phyloP scores from a whole-genome alignment of 2,113 vertebrate genomes.

The Aegotheles bennettii region DNA sequence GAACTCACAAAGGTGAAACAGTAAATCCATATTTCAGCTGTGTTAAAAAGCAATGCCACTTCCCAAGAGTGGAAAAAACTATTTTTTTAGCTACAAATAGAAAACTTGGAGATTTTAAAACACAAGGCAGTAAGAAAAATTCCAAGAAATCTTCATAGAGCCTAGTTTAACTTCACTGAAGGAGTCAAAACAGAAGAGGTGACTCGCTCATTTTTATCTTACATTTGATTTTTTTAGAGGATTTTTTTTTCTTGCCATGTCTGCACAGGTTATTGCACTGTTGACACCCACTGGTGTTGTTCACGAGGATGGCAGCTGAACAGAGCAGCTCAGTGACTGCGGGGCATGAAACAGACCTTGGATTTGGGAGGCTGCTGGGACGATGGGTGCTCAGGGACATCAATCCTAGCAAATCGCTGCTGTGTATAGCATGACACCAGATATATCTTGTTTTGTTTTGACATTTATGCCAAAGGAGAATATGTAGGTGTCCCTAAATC shows the following conservation, averaged over 20 bases:
- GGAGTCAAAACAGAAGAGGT: background rate
- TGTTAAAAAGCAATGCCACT: background rate
- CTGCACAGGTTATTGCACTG: background rate
- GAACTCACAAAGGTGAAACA: background rate
- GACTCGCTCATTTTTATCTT: background rate
- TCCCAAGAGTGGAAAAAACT: background rate
- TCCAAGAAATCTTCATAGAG: background rate
- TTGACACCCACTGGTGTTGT: background rate
- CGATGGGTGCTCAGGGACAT: fast-evolving
- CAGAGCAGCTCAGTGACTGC: background rate
- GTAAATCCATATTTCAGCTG: background rate
- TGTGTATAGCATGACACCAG: background rate
- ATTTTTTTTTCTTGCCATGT: background rate
- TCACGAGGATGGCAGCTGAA: background rate
- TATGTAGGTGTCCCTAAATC: background rate
- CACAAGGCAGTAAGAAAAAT: background rate
- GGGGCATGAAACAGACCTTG: background rate
- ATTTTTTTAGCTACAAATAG: background rate
- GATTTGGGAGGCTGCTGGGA: background rate
- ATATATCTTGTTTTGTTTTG: background rate
- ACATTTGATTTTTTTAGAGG: background rate
- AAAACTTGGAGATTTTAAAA: background rate
- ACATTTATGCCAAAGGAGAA: background rate
- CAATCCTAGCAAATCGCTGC: background rate
- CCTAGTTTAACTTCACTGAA: background rate